Percentiles rank a stretch among this genome's conserved stretches.
Conservation (phyloP, 1,140 invertebrate genomes). For the Philotrypesis tridentata region DNA sequence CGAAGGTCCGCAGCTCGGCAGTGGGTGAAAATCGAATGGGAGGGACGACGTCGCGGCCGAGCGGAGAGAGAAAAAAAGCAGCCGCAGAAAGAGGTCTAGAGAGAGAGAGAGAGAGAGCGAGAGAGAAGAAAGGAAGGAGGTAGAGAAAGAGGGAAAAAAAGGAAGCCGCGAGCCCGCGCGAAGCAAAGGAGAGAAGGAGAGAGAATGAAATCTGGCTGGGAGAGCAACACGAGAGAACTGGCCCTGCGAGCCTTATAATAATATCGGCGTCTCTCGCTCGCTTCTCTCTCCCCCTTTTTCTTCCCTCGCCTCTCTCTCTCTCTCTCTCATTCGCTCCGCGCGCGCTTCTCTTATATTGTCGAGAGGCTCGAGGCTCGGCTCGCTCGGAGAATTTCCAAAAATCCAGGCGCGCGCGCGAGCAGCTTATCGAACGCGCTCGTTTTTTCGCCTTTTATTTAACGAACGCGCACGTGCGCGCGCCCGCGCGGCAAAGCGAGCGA, state of each 20-base stretch:
- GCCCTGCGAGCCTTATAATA: slow-evolving; percentile 56
- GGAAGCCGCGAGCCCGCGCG: background rate
- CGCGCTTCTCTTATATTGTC: slow-evolving; percentile 24
- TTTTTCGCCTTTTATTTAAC: slow-evolving; percentile 26
- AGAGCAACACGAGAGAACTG: slow-evolving; percentile 55
- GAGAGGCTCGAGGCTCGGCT: background rate
- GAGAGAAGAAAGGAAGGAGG: background rate
- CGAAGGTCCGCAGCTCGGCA: slow-evolving; percentile 53
- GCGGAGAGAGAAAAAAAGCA: slow-evolving; percentile 40
- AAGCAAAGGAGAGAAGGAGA: slow-evolving; percentile 9
- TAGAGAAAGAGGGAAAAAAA: slow-evolving; percentile 6
- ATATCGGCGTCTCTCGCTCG: slow-evolving; percentile 53
- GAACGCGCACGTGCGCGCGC: slow-evolving; percentile 34
- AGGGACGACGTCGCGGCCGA: slow-evolving; percentile 45
- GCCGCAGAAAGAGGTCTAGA: background rate
- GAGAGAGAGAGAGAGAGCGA: background rate
- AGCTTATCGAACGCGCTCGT: slow-evolving; percentile 4
- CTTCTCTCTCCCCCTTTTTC: slow-evolving; percentile 36
- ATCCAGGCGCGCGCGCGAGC: background rate
- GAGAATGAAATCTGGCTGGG: slow-evolving; percentile 34
- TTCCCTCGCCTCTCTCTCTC: slow-evolving; percentile 4
- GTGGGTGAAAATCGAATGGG: slow-evolving; percentile 56
- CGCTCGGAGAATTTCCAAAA: slow-evolving; percentile 9
- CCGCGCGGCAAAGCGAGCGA: too few species aligned
- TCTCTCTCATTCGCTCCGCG: too few species aligned